phyloP scores from a whole-genome alignment of 1,140 invertebrate genomes.

The Acromyrmex echinatior region DNA sequence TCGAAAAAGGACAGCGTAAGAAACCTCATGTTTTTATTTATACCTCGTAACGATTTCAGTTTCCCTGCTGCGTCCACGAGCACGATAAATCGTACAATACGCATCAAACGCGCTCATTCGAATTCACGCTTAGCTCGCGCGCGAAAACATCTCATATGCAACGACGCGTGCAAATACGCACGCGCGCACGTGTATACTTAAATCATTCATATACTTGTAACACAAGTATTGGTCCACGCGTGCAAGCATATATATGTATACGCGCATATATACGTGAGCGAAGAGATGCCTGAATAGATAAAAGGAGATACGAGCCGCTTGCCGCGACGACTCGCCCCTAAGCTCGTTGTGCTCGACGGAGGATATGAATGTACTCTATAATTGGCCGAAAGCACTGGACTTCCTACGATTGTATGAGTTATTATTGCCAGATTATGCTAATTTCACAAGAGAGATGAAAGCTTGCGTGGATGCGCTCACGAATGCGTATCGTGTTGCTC shows the following conservation, averaged over 20 bases:
- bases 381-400: constrained; percentile 71
- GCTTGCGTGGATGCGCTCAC: background rate
- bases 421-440: constrained; percentile 76
- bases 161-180: constrained; percentile 29
- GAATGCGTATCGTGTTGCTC: constrained; percentile 15
- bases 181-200: constrained; percentile 10
- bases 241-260: background rate
- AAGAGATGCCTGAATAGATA: constrained; percentile 63
- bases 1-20: background rate
- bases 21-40: constrained; percentile 67
- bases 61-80: constrained; percentile 9
- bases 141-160: constrained; percentile 4
- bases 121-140: constrained; percentile 33
- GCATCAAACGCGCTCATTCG: background rate
- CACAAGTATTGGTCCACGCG: background rate
- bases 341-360: constrained; percentile 26
- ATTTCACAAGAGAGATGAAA: constrained; percentile 45
- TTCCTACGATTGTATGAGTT: constrained; percentile 77
- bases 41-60: constrained; percentile 64
- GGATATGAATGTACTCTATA: constrained; percentile 67
- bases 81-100: constrained; percentile 27
- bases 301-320: constrained; percentile 46
- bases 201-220: constrained; percentile 2
- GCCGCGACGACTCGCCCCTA: constrained; percentile 48
- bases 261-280: background rate